Evolutionary conservation across 2,888 invertebrate species (phyloP).

Genomic region (Cephus runcator): DNA sequence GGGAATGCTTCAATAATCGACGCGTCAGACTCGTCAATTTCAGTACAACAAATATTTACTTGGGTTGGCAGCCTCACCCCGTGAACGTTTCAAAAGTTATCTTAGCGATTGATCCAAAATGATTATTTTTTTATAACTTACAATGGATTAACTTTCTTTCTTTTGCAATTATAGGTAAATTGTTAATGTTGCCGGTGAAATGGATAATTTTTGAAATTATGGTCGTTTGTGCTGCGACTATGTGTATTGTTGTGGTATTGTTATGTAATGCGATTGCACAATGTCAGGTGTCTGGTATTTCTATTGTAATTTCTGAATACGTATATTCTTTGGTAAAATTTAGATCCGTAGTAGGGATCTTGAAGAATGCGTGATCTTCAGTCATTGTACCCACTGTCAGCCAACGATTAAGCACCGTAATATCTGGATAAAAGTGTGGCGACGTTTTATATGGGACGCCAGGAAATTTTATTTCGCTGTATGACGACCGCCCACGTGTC

Average conservation of each 20-base stretch:
- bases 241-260: not conserved
- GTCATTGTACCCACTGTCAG: not conserved
- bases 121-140: not conserved
- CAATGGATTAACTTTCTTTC: not conserved
- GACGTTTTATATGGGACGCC: not conserved
- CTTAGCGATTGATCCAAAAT: not conserved
- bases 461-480: not conserved
- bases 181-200: not conserved
- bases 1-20: not conserved
- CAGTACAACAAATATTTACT: conserved; percentile 28
- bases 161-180: not conserved
- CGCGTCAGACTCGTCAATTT: not conserved
- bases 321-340: not conserved
- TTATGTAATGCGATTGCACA: not conserved
- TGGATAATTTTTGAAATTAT: not conserved
- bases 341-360: not conserved
- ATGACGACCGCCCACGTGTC: not conserved
- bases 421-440: not conserved
- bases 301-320: not conserved
- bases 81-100: not conserved
- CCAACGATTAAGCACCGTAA: not conserved
- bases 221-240: not conserved
- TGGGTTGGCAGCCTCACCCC: conserved; percentile 10
- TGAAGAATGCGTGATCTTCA: not conserved
- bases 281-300: not conserved